These are phyloP conservation scores for Carcharodon carcharias DNA, from an alignment of 2,797 vertebrate genomes.

Conservation along the genomic window DNA sequence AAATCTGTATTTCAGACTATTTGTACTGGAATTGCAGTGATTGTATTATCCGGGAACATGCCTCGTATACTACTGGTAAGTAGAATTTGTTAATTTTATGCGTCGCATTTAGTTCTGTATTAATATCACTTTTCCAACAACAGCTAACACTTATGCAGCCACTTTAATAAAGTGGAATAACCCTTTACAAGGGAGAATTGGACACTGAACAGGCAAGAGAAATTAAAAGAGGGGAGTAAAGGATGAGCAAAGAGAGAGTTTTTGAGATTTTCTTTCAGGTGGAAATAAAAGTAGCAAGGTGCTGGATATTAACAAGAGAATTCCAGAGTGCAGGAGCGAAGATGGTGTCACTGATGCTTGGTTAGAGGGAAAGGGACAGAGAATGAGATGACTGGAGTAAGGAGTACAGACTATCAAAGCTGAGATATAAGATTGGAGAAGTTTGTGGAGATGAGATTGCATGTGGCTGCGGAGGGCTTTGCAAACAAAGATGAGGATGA, in stretches of 20 bases:
- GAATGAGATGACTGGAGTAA: background rate
- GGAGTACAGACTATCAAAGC: too few species aligned
- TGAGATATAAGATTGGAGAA: background rate
- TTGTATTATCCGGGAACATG: constrained; percentile 75
- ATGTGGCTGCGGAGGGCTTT: background rate
- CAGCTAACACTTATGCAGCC: background rate
- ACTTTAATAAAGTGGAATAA: background rate
- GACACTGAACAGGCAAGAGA: background rate
- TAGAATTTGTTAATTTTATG: background rate
- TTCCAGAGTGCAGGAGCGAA: background rate
- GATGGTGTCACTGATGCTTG: background rate
- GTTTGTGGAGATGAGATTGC: background rate
- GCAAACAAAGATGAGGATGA: constrained; percentile 26
- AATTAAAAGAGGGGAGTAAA: background rate
- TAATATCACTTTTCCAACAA: background rate
- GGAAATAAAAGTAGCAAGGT: background rate
- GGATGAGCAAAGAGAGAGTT: background rate
- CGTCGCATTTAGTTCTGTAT: background rate
- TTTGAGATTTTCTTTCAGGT: background rate
- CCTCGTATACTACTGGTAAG: constrained; percentile 64
- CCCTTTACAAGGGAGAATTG: background rate
- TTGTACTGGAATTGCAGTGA: constrained; percentile 65
- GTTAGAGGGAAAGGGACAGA: background rate
- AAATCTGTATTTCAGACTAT: constrained; percentile 49
- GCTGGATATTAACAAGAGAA: background rate